These are phyloP conservation scores for Epistrophe eligans DNA, from an alignment of 2,888 invertebrate species.

Conservation along the genomic window DNA sequence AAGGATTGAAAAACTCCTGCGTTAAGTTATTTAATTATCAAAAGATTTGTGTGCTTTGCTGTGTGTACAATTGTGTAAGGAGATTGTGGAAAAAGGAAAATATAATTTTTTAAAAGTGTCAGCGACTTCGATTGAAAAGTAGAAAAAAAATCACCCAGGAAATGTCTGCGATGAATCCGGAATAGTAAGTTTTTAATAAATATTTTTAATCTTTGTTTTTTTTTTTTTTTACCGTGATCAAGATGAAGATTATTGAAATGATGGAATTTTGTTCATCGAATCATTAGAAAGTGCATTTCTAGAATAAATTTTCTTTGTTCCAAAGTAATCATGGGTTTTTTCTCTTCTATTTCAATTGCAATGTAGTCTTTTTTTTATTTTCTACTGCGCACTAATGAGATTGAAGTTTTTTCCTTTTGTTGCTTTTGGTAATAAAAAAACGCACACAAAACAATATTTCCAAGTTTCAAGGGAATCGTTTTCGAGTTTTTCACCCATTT, in stretches of 20 bases:
- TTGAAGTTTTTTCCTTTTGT: slow-evolving; percentile 26
- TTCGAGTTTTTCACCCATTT: slow-evolving; percentile 37
- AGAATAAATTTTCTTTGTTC: slow-evolving; percentile 46
- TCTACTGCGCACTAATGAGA: slow-evolving; percentile 71
- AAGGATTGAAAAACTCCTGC: not conserved
- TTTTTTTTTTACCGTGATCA: slow-evolving; percentile 30
- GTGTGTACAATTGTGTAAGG: slow-evolving; percentile 74
- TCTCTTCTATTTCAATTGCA: slow-evolving; percentile 22
- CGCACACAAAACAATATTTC: slow-evolving; percentile 50
- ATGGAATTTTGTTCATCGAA: slow-evolving; percentile 10
- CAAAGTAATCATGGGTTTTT: slow-evolving; percentile 28
- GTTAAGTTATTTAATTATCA: slow-evolving; percentile 29
- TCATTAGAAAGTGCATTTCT: slow-evolving; percentile 64
- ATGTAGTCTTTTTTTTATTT: slow-evolving; percentile 37
- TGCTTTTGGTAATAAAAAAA: slow-evolving; percentile 4
- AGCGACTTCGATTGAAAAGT: slow-evolving; percentile 66
- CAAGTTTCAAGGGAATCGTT: slow-evolving; percentile 47
- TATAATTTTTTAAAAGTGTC: slow-evolving; percentile 50
- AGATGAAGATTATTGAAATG: not conserved
- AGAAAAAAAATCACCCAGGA: slow-evolving; percentile 78
- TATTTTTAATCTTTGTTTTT: slow-evolving; percentile 34
- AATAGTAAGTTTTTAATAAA: slow-evolving; percentile 88
- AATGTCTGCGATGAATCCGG: slow-evolving; percentile 89
- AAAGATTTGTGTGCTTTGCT: slow-evolving; percentile 37
- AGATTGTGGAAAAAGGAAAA: slow-evolving; percentile 76